phyloP scores from a whole-genome alignment of 1,140 invertebrate species.

The Bombus picipes region DNA sequence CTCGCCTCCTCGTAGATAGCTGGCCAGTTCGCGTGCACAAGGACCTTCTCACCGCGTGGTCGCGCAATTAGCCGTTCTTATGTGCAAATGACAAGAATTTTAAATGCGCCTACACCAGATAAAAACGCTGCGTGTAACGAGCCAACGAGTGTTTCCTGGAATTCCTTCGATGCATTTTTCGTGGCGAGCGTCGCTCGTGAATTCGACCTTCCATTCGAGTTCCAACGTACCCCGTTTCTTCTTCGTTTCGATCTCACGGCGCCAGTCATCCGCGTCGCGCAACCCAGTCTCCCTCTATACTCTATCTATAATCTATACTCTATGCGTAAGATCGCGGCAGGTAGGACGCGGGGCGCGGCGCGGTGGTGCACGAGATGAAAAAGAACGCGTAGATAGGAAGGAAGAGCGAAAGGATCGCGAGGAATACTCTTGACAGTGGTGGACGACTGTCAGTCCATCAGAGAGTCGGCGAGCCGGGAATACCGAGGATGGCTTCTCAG shows the following conservation, averaged over 20 bases:
- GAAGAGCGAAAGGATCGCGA: slow-evolving; percentile 54
- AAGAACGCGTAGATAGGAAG: neutral
- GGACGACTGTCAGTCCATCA: slow-evolving; percentile 76
- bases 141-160: slow-evolving; percentile 37
- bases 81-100: slow-evolving; percentile 66
- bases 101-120: slow-evolving; percentile 46
- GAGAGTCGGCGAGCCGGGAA: slow-evolving; percentile 73
- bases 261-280: too few species aligned
- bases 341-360: too few species aligned
- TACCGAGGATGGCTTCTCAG: slow-evolving; percentile 75
- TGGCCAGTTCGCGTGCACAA: slow-evolving; percentile 32
- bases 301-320: neutral
- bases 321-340: too few species aligned
- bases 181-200: too few species aligned
- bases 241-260: too few species aligned
- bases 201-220: neutral
- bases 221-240: too few species aligned
- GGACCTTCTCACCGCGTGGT: slow-evolving; percentile 29
- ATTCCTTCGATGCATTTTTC: neutral
- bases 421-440: slow-evolving; percentile 61
- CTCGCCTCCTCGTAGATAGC: slow-evolving; percentile 4
- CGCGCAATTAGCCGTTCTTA: slow-evolving; percentile 63
- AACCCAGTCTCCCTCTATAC: too few species aligned
- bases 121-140: neutral
- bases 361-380: neutral